Conservation (phyloP, 2,113 vertebrate genomes). For the Hymenochirus boettgeri region DNA sequence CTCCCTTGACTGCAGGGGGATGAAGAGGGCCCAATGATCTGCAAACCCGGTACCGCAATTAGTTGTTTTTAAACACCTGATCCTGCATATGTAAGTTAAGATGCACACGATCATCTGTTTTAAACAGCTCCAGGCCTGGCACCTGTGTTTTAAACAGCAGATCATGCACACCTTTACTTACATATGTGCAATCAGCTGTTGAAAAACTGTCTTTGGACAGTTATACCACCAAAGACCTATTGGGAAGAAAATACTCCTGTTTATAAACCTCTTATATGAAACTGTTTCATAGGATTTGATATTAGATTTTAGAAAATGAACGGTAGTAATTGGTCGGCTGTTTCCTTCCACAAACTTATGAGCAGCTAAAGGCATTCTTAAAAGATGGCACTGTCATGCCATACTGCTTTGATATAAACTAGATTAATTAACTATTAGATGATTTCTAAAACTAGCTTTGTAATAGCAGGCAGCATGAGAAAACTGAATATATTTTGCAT, state of each 20-base stretch:
- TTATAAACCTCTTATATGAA: conserved; percentile 6
- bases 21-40: no score
- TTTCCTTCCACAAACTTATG: conserved; percentile 13
- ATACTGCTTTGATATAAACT: conserved; percentile 26
- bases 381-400: conserved; percentile 31
- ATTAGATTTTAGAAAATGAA: conserved; percentile 23
- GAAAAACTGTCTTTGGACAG: no score
- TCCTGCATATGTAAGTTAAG: no score
- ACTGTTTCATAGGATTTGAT: conserved; percentile 28
- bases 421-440: conserved; percentile 40
- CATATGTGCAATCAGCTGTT: no score
- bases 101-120: no score
- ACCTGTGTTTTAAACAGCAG: no score
- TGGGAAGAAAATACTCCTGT: conserved; percentile 2
- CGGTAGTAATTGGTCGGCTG: conserved; percentile 26
- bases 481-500: conserved; percentile 26
- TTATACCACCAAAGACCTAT: neutral
- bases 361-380: conserved; percentile 35
- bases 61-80: no score
- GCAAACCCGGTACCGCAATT: no score
- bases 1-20: no score
- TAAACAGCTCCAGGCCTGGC: no score
- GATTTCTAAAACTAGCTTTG: conserved; percentile 6
- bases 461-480: conserved; percentile 7
- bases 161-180: no score